Conservation (phyloP, 2,113 vertebrate genomes). For the Deroptyus accipitrinus region DNA sequence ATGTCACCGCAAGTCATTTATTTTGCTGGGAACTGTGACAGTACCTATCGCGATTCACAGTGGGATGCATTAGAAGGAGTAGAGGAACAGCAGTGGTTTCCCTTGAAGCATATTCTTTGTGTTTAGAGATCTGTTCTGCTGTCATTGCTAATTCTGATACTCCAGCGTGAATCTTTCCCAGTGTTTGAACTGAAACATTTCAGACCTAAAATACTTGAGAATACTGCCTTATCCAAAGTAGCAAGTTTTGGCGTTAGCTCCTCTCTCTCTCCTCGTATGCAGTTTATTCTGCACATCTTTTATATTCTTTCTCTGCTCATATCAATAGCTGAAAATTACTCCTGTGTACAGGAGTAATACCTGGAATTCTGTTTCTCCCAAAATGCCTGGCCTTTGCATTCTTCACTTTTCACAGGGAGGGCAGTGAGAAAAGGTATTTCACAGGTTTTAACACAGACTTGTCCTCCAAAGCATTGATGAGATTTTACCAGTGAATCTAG, state of each 20-base stretch:
- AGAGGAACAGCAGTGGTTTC: background rate
- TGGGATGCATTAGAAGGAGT: background rate
- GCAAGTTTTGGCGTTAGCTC: background rate
- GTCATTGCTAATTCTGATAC: background rate
- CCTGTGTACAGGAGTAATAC: background rate
- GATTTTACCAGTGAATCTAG: background rate
- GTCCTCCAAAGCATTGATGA: background rate
- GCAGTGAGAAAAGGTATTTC: background rate
- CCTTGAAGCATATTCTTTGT: background rate
- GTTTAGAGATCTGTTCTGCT: background rate
- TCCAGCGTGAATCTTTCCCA: background rate
- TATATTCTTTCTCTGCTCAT: background rate
- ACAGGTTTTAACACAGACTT: background rate
- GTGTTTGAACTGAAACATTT: background rate
- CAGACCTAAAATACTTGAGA: background rate
- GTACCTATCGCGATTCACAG: background rate
- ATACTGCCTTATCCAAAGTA: background rate
- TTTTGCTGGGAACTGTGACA: slow-evolving; percentile 48
- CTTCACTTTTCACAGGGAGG: background rate
- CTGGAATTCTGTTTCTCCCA: background rate
- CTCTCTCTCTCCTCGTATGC: background rate
- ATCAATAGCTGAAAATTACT: background rate
- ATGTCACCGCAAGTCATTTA: slow-evolving; percentile 43
- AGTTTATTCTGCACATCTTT: background rate
- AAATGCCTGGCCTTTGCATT: background rate